These are phyloP conservation scores for Rallus limicola DNA, from an alignment of 2,113 vertebrate species.

Conservation along the genomic window DNA sequence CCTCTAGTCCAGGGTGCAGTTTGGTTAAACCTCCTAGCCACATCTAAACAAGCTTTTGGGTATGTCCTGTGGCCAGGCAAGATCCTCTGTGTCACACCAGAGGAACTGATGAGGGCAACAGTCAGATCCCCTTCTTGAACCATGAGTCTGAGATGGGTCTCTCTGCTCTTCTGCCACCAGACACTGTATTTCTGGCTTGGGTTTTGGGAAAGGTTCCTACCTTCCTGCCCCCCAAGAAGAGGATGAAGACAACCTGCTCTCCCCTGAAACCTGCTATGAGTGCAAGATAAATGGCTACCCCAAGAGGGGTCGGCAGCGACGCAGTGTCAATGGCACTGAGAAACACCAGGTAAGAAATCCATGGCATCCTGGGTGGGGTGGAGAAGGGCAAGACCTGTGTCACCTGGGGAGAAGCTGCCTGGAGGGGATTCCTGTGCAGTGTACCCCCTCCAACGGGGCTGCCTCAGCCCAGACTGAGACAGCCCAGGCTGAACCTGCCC, in stretches of 20 bases:
- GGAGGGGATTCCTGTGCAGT: background rate
- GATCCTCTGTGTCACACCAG: background rate
- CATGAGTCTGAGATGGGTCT: background rate
- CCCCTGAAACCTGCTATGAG: constrained; percentile 90
- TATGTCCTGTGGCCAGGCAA: rapidly evolving
- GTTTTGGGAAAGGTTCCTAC: constrained; percentile 78
- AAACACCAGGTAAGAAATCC: constrained; percentile 49
- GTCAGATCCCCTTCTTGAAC: background rate
- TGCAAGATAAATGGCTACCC: constrained; percentile 91
- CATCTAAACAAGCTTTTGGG: background rate
- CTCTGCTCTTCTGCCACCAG: constrained; percentile 62
- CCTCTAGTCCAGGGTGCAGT: background rate
- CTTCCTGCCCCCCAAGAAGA: constrained; percentile 67
- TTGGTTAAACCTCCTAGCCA: background rate
- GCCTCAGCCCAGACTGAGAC: background rate
- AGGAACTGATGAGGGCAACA: rapidly evolving
- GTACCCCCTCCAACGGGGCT: background rate
- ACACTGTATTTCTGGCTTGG: constrained; percentile 86
- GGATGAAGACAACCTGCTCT: constrained; percentile 84
- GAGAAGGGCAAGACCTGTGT: background rate
- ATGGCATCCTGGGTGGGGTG: background rate
- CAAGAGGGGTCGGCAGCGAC: constrained; percentile 73
- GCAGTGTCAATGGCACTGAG: constrained; percentile 41
- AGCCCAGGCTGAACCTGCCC: background rate
- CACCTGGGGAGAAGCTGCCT: background rate